These are phyloP conservation scores for Sinella curviseta DNA, from an alignment of 1,140 invertebrate species.

Conservation along the genomic window DNA sequence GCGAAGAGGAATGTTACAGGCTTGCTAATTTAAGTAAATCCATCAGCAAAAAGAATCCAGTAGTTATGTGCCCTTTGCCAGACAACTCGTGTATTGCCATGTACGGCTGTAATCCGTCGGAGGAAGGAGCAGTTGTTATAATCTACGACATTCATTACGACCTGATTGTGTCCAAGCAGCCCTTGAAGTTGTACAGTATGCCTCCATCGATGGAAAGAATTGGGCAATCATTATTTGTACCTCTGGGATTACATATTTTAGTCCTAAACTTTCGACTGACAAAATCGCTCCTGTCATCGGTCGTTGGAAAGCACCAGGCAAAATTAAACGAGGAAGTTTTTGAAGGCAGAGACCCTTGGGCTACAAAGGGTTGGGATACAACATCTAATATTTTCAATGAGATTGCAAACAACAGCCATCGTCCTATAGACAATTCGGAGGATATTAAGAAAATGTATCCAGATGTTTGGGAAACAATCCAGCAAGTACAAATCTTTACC, in stretches of 20 bases:
- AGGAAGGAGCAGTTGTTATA: conserved; percentile 45
- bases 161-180: conserved; percentile 39
- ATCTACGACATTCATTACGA: conserved; percentile 47
- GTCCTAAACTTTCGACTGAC: conserved; percentile 32
- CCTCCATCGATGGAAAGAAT: conserved; percentile 43
- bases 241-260: conserved; percentile 45
- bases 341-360: conserved; percentile 41
- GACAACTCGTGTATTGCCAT: conserved; percentile 29
- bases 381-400: neutral
- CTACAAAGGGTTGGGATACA: conserved; percentile 2
- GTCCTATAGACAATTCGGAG: neutral
- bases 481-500: conserved; percentile 32
- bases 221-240: conserved; percentile 36
- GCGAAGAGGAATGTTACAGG: neutral
- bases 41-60: conserved; percentile 20
- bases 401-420: neutral
- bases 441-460: neutral
- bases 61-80: conserved; percentile 25
- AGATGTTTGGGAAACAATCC: conserved; percentile 2
- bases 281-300: conserved; percentile 37
- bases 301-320: conserved; percentile 42
- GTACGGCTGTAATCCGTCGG: conserved; percentile 41
- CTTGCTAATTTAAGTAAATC: conserved; percentile 32
- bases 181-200: conserved; percentile 40
- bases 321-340: conserved; percentile 33